Evolutionary conservation across 2,888 invertebrate species (phyloP).

Genomic region (Tetragonisca angustula): DNA sequence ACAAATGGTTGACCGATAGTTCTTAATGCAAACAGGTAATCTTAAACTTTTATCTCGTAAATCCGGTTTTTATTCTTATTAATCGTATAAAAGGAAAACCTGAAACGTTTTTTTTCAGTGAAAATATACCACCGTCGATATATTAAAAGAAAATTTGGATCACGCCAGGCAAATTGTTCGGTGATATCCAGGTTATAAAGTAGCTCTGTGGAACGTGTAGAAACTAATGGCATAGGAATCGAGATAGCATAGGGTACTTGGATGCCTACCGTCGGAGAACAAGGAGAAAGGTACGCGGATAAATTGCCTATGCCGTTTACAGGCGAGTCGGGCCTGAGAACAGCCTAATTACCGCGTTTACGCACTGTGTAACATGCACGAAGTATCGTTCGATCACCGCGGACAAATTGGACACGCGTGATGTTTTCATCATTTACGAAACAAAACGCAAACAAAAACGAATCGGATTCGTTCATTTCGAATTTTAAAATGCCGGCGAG

Average conservation of each 20-base stretch:
- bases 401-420: conserved; percentile 61
- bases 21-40: conserved; percentile 1
- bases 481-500: neutral
- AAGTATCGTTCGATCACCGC: conserved; percentile 49
- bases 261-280: conserved; percentile 52
- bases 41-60: neutral
- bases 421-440: conserved; percentile 52
- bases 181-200: conserved; percentile 36
- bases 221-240: conserved; percentile 59
- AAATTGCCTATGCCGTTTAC: conserved; percentile 65
- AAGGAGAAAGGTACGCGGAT: conserved; percentile 68
- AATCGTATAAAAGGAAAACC: neutral
- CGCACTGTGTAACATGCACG: conserved; percentile 47
- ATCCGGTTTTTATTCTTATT: neutral
- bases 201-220: conserved; percentile 39
- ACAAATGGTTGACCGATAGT: neutral
- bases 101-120: neutral
- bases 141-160: conserved; percentile 1
- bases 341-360: conserved; percentile 68
- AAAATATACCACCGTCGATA: neutral
- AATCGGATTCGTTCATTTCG: neutral
- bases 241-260: conserved; percentile 55
- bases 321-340: conserved; percentile 43
- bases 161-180: conserved; percentile 26
- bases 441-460: neutral